Evolutionary conservation across 2,888 invertebrate genomes (phyloP).

Genomic region (Xestia xanthographa): DNA sequence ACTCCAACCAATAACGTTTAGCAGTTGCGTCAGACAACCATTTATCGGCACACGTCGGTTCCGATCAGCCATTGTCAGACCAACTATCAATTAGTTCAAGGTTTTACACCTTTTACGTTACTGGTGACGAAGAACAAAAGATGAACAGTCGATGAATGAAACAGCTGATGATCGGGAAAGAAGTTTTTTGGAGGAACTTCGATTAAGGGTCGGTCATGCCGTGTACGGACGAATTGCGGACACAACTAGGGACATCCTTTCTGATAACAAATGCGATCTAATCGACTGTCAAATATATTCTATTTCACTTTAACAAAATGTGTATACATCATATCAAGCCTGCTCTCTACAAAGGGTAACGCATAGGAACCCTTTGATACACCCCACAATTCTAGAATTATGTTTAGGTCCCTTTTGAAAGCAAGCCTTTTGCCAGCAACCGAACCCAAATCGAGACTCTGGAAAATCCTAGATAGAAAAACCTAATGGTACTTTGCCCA

Average conservation of each 20-base stretch:
- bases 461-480: neutral
- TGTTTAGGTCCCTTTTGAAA: neutral
- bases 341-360: neutral
- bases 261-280: neutral
- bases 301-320: neutral
- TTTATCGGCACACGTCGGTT: constrained; percentile 51
- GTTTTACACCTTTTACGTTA: constrained; percentile 49
- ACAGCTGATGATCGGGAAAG: constrained; percentile 1
- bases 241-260: neutral
- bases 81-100: constrained; percentile 61
- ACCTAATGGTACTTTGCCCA: neutral
- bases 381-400: neutral
- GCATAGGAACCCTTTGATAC: neutral
- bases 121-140: constrained; percentile 8
- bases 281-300: neutral
- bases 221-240: neutral
- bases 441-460: neutral
- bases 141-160: constrained; percentile 12
- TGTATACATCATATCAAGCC: neutral
- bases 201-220: neutral
- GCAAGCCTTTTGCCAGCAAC: neutral
- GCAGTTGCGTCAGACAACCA: constrained; percentile 43
- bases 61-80: constrained; percentile 55
- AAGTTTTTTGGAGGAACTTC: neutral
- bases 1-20: neutral